These are phyloP conservation scores for Stegostoma tigrinum DNA, from an alignment of 2,113 vertebrate species.

Conservation along the genomic window DNA sequence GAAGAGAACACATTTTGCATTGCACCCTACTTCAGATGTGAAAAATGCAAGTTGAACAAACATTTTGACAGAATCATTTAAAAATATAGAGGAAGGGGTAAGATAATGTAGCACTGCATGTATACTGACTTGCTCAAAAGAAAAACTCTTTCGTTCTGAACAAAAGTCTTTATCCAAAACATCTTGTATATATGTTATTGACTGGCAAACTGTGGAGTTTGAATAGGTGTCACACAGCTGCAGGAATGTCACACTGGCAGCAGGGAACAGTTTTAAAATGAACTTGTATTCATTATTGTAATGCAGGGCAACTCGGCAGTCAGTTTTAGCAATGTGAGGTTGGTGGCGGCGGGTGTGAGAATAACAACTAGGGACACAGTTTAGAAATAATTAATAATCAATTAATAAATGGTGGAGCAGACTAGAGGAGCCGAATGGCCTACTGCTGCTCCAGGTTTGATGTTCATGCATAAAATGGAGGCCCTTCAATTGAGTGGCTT, in stretches of 20 bases:
- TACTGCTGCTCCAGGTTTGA: too few relatives aligned
- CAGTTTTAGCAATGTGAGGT: neutral
- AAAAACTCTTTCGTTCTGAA: neutral
- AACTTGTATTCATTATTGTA: neutral
- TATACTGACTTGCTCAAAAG: neutral
- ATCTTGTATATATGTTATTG: neutral
- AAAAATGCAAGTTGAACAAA: neutral
- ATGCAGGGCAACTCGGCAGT: neutral
- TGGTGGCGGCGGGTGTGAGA: too few relatives aligned
- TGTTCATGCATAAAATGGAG: too few relatives aligned
- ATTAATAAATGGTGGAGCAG: too few relatives aligned
- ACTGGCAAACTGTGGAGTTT: neutral
- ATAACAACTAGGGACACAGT: too few relatives aligned
- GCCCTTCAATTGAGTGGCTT: too few relatives aligned
- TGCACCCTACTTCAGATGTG: neutral
- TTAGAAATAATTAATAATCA: too few relatives aligned
- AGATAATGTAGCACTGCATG: neutral
- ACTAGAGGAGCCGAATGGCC: too few relatives aligned
- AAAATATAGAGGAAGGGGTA: neutral
- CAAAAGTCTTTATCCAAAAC: neutral
- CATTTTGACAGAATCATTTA: neutral
- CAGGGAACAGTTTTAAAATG: neutral
- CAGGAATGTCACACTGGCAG: neutral
- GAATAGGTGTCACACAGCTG: neutral
- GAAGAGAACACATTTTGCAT: neutral